These are phyloP conservation scores for Stegana nigrithorax DNA, from an alignment of 2,888 invertebrate genomes.

Conservation along the genomic window DNA sequence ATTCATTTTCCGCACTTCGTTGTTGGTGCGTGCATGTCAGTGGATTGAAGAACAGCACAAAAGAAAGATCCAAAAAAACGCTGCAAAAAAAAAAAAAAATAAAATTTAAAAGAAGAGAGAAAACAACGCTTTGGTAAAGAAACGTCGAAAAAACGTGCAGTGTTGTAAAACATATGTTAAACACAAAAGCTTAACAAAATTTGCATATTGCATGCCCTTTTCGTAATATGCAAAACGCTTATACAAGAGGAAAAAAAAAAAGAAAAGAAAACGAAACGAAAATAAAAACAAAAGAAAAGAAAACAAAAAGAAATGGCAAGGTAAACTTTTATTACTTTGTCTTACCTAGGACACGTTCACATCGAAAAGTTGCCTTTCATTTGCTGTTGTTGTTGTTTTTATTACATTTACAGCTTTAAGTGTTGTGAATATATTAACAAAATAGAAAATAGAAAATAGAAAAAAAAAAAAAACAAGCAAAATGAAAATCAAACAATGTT, in stretches of 20 bases:
- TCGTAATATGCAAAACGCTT: neutral
- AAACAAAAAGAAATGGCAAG: too few relatives aligned
- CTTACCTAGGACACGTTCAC: too few relatives aligned
- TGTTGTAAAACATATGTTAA: neutral
- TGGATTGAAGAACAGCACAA: neutral
- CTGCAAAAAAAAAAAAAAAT: neutral
- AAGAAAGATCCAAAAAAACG: neutral
- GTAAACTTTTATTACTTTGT: too few relatives aligned
- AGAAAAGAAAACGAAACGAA: neutral
- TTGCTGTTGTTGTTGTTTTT: too few relatives aligned
- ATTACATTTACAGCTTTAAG: too few relatives aligned
- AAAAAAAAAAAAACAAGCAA: too few relatives aligned
- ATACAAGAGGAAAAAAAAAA: neutral
- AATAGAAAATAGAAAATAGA: too few relatives aligned
- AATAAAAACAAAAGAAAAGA: too few relatives aligned
- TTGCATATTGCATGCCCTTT: constrained; percentile 6
- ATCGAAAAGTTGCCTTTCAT: too few relatives aligned
- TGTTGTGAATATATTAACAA: too few relatives aligned
- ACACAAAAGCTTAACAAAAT: neutral
- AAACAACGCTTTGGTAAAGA: neutral
- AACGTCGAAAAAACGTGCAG: too few relatives aligned
- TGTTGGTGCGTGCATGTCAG: neutral
- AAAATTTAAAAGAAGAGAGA: neutral
- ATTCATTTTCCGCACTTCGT: constrained; percentile 44
- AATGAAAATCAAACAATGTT: too few relatives aligned